Percentiles rank a stretch among this genome's conserved stretches.
These are phyloP conservation scores for Strigamia crassipes DNA, from an alignment of 2,888 invertebrate species.

Conservation along the genomic window DNA sequence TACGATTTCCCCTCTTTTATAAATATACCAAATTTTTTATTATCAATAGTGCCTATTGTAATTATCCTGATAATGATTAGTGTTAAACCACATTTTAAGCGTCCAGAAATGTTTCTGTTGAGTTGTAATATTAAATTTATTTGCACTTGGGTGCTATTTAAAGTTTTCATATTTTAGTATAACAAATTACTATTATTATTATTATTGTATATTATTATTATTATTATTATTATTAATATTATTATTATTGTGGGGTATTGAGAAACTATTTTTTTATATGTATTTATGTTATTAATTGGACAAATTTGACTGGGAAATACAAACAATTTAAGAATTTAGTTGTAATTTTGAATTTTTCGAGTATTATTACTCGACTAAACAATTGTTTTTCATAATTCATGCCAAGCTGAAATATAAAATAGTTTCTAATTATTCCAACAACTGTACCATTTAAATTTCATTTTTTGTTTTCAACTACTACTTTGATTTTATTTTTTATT, in stretches of 20 bases:
- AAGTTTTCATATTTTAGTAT: background rate
- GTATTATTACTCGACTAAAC: too few relatives aligned
- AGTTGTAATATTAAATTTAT: background rate
- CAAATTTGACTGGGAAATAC: too few relatives aligned
- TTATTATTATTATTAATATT: background rate
- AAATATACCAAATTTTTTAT: background rate
- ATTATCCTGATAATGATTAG: slow-evolving; percentile 12
- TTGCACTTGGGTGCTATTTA: slow-evolving; percentile 14
- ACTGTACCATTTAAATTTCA: background rate
- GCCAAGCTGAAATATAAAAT: too few relatives aligned
- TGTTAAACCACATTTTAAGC: background rate
- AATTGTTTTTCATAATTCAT: too few relatives aligned
- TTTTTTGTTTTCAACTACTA: background rate
- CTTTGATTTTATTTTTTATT: background rate
- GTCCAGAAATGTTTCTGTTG: slow-evolving; percentile 11
- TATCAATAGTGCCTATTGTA: slow-evolving; percentile 30
- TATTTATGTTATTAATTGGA: too few relatives aligned
- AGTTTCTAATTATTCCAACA: too few relatives aligned
- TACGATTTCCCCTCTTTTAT: background rate
- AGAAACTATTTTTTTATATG: background rate
- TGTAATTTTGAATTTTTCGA: too few relatives aligned
- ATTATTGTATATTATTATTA: background rate
- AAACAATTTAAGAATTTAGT: too few relatives aligned
- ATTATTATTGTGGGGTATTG: background rate
- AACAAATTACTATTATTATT: background rate